Percentiles rank a stretch among this genome's conserved stretches.
phyloP scores from a whole-genome alignment of 2,888 invertebrate species.

The Dolichomitus sp. region DNA sequence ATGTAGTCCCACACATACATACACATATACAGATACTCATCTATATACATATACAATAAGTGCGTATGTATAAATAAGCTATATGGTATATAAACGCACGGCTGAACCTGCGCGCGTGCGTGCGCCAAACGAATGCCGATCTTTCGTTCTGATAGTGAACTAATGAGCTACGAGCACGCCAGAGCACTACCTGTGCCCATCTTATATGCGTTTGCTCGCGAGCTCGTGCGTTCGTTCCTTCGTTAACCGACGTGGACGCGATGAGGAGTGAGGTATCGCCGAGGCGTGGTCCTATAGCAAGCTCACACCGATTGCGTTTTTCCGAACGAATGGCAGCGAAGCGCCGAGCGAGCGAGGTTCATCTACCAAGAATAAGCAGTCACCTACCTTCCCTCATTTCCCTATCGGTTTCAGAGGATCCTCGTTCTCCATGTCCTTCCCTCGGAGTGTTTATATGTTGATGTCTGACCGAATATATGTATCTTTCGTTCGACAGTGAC shows the following conservation, averaged over 20 bases:
- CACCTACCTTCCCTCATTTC: constrained; percentile 57
- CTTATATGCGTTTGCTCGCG: constrained; percentile 53
- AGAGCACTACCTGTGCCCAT: constrained; percentile 59
- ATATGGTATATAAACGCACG: constrained; percentile 61
- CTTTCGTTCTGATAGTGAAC: constrained; percentile 76
- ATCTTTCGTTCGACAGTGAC: constrained; percentile 20
- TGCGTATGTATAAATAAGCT: constrained; percentile 32
- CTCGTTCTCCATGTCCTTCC: constrained; percentile 20
- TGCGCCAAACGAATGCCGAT: constrained; percentile 78
- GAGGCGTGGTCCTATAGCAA: constrained; percentile 58
- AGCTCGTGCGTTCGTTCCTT: constrained; percentile 55
- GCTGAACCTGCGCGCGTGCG: constrained; percentile 71
- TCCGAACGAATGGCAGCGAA: constrained; percentile 54
- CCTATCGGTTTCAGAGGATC: constrained; percentile 60
- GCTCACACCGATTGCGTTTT: constrained; percentile 64
- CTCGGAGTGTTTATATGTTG: constrained; percentile 10
- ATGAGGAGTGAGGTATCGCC: constrained; percentile 3
- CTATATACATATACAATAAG: constrained; percentile 11
- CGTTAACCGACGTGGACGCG: constrained; percentile 55
- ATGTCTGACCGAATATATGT: constrained; percentile 9
- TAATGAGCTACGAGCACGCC: constrained; percentile 80
- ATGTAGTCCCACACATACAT: neutral
- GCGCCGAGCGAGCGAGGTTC: neutral
- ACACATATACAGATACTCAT: constrained; percentile 18
- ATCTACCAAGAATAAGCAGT: constrained; percentile 38